These are phyloP conservation scores for Octodon degus DNA, from an alignment of 2,113 vertebrate genomes.

Conservation along the genomic window DNA sequence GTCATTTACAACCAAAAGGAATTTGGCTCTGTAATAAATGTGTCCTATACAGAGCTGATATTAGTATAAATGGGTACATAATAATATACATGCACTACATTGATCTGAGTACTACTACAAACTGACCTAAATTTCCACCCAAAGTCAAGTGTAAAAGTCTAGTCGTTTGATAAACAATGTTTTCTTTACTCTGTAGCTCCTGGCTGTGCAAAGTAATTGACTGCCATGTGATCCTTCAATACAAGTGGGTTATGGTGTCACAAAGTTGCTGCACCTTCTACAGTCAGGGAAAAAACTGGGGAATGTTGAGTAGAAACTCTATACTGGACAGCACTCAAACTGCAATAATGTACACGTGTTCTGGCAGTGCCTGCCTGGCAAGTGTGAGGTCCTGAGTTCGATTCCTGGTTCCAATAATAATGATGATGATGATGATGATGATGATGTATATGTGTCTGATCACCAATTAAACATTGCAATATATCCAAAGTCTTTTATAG, in stretches of 20 bases:
- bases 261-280: constrained; percentile 37
- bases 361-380: neutral
- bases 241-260: constrained; percentile 6
- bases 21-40: constrained; percentile 55
- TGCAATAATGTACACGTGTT: neutral
- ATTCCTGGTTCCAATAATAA: no score
- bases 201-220: constrained; percentile 24
- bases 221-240: neutral
- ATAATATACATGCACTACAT: neutral
- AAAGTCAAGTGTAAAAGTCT: constrained; percentile 40
- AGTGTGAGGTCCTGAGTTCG: no score
- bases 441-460: neutral
- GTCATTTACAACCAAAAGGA: constrained; percentile 60
- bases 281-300: constrained; percentile 15
- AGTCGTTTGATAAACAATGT: constrained; percentile 32
- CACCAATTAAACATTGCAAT: constrained; percentile 17
- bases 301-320: constrained; percentile 27
- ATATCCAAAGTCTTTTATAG: constrained; percentile 1
- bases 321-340: neutral
- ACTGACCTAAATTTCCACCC: constrained; percentile 51
- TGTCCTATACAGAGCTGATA: neutral
- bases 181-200: constrained; percentile 36
- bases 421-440: no score
- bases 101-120: neutral
- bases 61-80: neutral